Evolutionary conservation across 2,888 invertebrate genomes (phyloP), one percentile per base, ranked within the genome.

Genomic region (Drosophila testacea): DNA sequence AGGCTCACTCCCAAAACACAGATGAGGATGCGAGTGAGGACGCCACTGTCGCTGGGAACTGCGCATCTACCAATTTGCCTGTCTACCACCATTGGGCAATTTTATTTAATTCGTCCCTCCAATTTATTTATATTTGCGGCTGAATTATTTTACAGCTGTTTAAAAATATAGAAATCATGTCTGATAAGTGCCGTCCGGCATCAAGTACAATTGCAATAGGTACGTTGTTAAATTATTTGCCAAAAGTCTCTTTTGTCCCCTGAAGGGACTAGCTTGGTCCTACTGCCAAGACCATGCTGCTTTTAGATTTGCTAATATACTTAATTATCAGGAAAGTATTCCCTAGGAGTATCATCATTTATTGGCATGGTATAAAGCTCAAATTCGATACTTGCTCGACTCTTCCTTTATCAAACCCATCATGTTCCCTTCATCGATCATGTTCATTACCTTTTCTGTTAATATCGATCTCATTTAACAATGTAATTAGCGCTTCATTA

Each of bases 61-160:
- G 48, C 54, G 47, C 56, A 61, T 51, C 50, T 67, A 69, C 65
- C 65, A 62, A 69, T 61, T 60, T 60, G 66, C 41, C 48, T 48
- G 55, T 54, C 41, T 44, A 50, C 32, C 65, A 69, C 59, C 61
- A 50, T 64, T 63, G 55, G 60, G 63, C 69, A 79, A 79, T 83
- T 83, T 88, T 85, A 89, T 89, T 89, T 83, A 89, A 83, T 89
- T 83, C 82, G 61, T 44, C 69, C 32, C 66, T 51, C 63, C 64
- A 73, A 78, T 78, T 85, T 88, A 83, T 85, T 83, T 82, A 69
- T 83, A 84, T 73, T 82, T 90, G 90, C 74, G 88, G 77, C 73
- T 63, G 77, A 83, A 90, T 90, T 90, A 90, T 85, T 91, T 89
- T 90, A 90, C 90, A 90, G 80, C 90, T 91, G 90, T 90, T 90